Base-by-base conservation (phyloP, 1,140 invertebrate genomes). In the Platyscapa corneri region DNA sequence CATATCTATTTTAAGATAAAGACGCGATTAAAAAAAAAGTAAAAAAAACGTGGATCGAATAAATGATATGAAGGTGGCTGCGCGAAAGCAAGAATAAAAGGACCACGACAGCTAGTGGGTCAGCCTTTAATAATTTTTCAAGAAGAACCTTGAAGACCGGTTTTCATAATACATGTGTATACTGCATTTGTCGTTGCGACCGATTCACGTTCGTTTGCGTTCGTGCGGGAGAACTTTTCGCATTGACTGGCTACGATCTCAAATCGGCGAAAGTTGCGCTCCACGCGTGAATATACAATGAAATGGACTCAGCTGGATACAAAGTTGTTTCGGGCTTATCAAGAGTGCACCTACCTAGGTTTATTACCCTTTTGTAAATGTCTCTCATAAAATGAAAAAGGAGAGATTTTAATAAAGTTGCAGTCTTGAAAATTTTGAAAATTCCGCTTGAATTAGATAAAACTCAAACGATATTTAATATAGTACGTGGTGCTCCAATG, bases 131-230 rank as follows among this genome's bases (percentile, higher is more conserved):
- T 74, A 27, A 85, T 76, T 85, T 84, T 85, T 75, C 42, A 85
- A 81, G 84, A 77, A 67, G 80, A 79, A 65, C 85, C 85, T 86
- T 86, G 84, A 77, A 67, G 85, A 86, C 85, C 85, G 85, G 85
- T 86, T 86, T 74, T 42, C 46, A 2, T 8, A 6, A n/a, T 74
- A 42, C 18, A n/a, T n/a, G 23, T 37, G 27, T 82, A 39, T 39
- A 37, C 8, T 42, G 70, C 46, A 56, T 82, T 74, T 82, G 65
- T 74, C 70, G 70, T 42, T n/a, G 37, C 5, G 23, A 42, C 37
- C 70, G 27, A 74, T 42, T 37, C 27, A 20, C 70, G 37, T 74
- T 74, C 37, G 70, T 74, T 60, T 74, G 70, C 70, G 37, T 74
- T 74, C 70, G 2, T 42, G 37, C 82, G 37, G 53, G 42, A 20